Conservation (phyloP, 35 echinoderm and acorn worm species). For the Ophioderma brevispina region DNA sequence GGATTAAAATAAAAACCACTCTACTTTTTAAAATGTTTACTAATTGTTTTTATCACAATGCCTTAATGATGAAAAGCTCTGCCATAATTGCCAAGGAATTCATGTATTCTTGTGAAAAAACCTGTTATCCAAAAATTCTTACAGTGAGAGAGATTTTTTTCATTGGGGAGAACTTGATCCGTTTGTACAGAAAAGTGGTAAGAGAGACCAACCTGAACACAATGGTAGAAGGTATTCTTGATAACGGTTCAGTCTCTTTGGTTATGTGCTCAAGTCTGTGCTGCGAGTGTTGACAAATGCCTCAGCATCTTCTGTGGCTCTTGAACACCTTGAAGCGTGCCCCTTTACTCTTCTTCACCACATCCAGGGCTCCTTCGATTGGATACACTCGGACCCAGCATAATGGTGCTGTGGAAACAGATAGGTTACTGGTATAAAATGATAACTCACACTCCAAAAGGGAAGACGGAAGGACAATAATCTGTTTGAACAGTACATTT, state of each 20-base stretch:
- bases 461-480: not conserved
- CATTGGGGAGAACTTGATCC: no score
- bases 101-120: no score
- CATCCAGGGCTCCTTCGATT: constrained; percentile 64
- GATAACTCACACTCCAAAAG: not conserved
- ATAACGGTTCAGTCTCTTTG: not conserved
- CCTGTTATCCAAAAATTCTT: no score
- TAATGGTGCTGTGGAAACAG: not conserved
- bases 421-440: not conserved
- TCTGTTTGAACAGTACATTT: no score
- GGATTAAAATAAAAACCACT: no score
- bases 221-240: not conserved
- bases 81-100: no score
- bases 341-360: constrained; percentile 77
- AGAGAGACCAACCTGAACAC: not conserved
- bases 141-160: no score
- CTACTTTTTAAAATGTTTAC: no score
- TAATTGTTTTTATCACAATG: no score
- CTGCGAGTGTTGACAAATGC: constrained; percentile 55
- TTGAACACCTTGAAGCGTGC: constrained; percentile 94
- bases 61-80: no score
- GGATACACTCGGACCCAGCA: constrained; percentile 49
- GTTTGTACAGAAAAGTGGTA: no score
- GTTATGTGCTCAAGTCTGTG: constrained; percentile 64
- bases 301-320: constrained; percentile 69